Base-by-base conservation (phyloP, 2,797 vertebrate genomes). In the Sebastes trivittatus region DNA sequence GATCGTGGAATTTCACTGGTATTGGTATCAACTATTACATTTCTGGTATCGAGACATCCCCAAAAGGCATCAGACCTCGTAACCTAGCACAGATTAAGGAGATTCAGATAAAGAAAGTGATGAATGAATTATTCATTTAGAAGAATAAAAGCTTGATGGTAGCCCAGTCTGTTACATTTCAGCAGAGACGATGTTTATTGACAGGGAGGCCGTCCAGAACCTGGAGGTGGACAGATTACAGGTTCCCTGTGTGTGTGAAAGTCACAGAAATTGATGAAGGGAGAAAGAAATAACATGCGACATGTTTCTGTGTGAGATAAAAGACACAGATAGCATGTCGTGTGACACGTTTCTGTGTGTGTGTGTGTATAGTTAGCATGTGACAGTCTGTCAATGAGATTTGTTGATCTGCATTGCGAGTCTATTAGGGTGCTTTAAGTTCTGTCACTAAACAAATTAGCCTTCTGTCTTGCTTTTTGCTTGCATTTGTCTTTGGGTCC, bases 261-360 rank as follows among this genome's bases (percentile, higher is more conserved):
- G 60, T 36, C 42, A 68, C 27, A 70, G 56, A 58, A 10, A 80
- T n/a, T 69, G 71, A 87, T 67, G 23, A 67, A 56, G 23, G 20
- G 36, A 55, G 54, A 73, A 59, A 1, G 18, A 70, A 84, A 73
- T 68, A 69, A 30, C n/a, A 22, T 58, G 49, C 68, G 71, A 72
- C 30, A 29, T 62, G 80, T 72, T 36, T 60, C 42, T 78, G 46
- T 49, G 46, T 8, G 46, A 49, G 46, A 49, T 49, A 49, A 49
- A 42, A 46, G 42, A 46, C 42, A 46, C 42, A 18, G 42, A 7
- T 46, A 46, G 16, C 42, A 46, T 46, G 6, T 42, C 13, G 4
- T 56, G 54, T 76, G 70, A 72, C 30, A 29, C 22, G 79, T 72
- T 42, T 60, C 34, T 78, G 34, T 72, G 36, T 1, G 23, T 69